Percentiles rank a stretch among this genome's conserved stretches.
These are phyloP conservation scores for Stenopsyche tienmushanensis DNA, from an alignment of 1,140 invertebrate genomes.

Conservation along the genomic window DNA sequence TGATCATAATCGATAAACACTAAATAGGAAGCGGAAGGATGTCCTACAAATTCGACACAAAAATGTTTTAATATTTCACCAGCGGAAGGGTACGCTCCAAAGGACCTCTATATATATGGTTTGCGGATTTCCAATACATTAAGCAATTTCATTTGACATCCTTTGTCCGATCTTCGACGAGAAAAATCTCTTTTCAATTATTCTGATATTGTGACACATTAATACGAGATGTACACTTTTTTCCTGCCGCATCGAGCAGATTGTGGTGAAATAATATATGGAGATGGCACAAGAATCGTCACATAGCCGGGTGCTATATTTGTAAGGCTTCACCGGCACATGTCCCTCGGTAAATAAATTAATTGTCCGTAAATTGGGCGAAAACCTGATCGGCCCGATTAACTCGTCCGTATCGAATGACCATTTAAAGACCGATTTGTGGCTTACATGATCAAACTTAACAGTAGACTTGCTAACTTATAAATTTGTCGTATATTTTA, in stretches of 20 bases:
- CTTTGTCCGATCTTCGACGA: background rate
- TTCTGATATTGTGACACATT: background rate
- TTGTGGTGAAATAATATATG: background rate
- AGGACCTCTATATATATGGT: constrained; percentile 12
- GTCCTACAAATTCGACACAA: constrained; percentile 37
- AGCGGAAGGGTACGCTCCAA: constrained; percentile 30
- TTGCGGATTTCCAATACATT: constrained; percentile 37
- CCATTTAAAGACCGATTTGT: constrained; percentile 14
- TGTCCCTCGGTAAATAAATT: constrained; percentile 29
- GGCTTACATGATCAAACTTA: background rate
- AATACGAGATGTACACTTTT: background rate
- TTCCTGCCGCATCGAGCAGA: background rate
- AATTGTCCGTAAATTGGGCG: constrained; percentile 26
- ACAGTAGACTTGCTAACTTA: too few species aligned
- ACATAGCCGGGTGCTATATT: constrained; percentile 3
- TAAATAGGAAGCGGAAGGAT: constrained; percentile 37
- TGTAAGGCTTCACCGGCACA: constrained; percentile 26
- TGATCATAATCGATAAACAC: constrained; percentile 6
- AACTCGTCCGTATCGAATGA: constrained; percentile 18
- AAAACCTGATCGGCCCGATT: constrained; percentile 19
- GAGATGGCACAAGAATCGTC: background rate
- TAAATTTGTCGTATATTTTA: too few species aligned
- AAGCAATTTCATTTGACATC: constrained; percentile 20
- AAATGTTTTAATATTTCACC: constrained; percentile 32
- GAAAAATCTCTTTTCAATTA: background rate